These are phyloP conservation scores for Rhogogaster chlorosoma DNA, from an alignment of 2,888 invertebrate species.

Conservation along the genomic window DNA sequence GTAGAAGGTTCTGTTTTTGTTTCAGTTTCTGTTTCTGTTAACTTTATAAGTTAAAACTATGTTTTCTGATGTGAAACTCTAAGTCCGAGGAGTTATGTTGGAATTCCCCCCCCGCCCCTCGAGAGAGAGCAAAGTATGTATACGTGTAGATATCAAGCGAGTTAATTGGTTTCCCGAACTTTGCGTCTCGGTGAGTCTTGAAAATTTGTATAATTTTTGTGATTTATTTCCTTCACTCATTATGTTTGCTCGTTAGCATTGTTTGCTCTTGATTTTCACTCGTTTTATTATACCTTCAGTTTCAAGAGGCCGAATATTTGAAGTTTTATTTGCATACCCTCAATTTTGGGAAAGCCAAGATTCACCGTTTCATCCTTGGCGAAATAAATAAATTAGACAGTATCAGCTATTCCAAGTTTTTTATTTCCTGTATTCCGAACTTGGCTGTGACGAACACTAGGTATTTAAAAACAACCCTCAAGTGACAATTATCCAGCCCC, in stretches of 20 bases:
- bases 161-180: constrained; percentile 24
- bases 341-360: not conserved
- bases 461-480: not conserved
- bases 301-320: not conserved
- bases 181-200: not conserved
- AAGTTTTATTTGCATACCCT: constrained; percentile 32
- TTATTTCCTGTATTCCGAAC: not conserved
- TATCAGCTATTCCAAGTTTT: not conserved
- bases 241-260: not conserved
- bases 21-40: constrained; percentile 30
- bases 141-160: not conserved
- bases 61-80: constrained; percentile 2
- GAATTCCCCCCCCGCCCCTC: not conserved
- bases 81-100: not conserved
- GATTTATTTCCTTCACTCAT: not conserved
- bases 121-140: not conserved
- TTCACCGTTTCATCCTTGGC: not conserved
- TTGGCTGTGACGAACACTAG: not conserved
- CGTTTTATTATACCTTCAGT: not conserved
- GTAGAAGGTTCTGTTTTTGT: constrained; percentile 8
- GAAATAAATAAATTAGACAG: not conserved
- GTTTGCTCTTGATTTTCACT: not conserved
- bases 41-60: constrained; percentile 27
- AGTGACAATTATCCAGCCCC: not conserved
- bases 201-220: constrained; percentile 1